Conservation (phyloP, 2,888 invertebrate genomes). For the Zeuzera pyrina region DNA sequence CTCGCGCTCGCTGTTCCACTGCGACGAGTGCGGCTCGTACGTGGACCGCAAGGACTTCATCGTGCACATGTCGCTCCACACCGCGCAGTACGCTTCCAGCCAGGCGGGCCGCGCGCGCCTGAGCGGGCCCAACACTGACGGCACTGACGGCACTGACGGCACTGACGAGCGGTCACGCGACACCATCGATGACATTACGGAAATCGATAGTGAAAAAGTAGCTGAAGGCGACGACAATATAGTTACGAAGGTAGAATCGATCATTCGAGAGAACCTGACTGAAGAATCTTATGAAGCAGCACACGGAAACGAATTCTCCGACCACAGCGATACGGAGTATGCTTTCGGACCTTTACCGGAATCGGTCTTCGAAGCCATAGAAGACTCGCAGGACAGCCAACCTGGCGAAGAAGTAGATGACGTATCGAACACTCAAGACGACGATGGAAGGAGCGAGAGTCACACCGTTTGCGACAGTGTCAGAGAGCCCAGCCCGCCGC, state of each 20-base stretch:
- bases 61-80: slow-evolving; percentile 50
- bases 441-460: neutral
- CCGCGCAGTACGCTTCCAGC: slow-evolving; percentile 19
- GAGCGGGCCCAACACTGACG: neutral
- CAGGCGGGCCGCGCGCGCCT: neutral
- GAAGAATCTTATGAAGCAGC: neutral
- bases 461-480: too few species aligned
- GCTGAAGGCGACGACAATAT: neutral
- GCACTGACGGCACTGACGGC: slow-evolving; percentile 1
- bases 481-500: neutral
- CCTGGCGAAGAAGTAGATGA: too few species aligned
- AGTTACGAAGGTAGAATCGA: slow-evolving; percentile 1
- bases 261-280: slow-evolving; percentile 4
- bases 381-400: slow-evolving; percentile 10
- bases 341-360: slow-evolving; percentile 19
- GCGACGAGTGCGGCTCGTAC: slow-evolving; percentile 48
- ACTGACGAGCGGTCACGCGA: slow-evolving; percentile 11
- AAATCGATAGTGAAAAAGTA: neutral
- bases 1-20: slow-evolving; percentile 42
- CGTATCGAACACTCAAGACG: neutral
- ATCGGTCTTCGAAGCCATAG: slow-evolving; percentile 20
- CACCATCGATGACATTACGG: neutral
- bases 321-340: slow-evolving; percentile 15
- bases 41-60: slow-evolving; percentile 39
- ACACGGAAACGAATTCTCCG: slow-evolving; percentile 8